A percentile compares a stretch with the other conserved stretches of the same genome.
Conservation (phyloP, 2,888 invertebrate genomes). For the Parnassius glacialis region DNA sequence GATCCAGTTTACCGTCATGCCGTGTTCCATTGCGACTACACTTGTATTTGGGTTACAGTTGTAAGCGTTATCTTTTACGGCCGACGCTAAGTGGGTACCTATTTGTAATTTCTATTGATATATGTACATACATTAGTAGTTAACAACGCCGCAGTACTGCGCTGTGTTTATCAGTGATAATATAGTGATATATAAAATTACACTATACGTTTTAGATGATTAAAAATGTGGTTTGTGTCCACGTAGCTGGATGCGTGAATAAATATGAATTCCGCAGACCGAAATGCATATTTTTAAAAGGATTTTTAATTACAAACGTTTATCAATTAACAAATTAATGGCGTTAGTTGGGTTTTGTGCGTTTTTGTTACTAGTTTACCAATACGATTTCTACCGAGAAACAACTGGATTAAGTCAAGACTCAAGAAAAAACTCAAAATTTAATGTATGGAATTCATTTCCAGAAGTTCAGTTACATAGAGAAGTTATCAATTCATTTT, state of each 20-base stretch:
- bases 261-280: constrained; percentile 12
- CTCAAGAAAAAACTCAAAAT: not conserved
- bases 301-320: constrained; percentile 8
- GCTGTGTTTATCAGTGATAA: constrained; percentile 22
- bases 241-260: constrained; percentile 1
- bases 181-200: constrained; percentile 15
- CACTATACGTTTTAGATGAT: not conserved
- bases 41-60: not conserved
- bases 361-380: constrained; percentile 10
- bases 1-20: not conserved
- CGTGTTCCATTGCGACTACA: not conserved
- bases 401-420: constrained; percentile 1
- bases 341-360: constrained; percentile 10
- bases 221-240: not conserved
- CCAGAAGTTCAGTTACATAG: constrained; percentile 14
- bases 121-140: constrained; percentile 4
- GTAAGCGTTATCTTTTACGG: constrained; percentile 20
- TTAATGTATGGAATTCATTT: constrained; percentile 1
- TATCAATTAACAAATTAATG: constrained; percentile 9
- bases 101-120: constrained; percentile 22
- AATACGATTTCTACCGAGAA: constrained; percentile 1
- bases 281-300: constrained; percentile 13
- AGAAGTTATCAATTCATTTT: constrained; percentile 37
- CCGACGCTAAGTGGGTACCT: constrained; percentile 17
- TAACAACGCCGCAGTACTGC: constrained; percentile 13